A percentile compares a stretch with the other conserved stretches of the same genome.
These are phyloP conservation scores for Heteronetta atricapilla DNA, from an alignment of 2,113 vertebrate genomes.

Conservation along the genomic window DNA sequence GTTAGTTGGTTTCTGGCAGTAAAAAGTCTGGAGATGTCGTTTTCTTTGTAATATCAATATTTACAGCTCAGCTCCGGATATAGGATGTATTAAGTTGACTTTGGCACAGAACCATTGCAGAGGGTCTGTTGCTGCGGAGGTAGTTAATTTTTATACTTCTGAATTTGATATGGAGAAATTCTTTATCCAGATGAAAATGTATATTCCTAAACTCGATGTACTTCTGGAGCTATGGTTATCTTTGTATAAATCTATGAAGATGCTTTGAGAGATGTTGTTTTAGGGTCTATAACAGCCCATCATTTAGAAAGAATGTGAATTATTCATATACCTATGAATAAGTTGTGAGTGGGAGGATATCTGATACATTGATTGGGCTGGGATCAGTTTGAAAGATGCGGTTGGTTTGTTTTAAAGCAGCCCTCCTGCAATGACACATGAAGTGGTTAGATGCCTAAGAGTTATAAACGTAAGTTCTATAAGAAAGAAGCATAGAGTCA, in stretches of 20 bases:
- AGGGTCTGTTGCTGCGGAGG: neutral
- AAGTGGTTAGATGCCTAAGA: neutral
- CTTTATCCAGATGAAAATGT: neutral
- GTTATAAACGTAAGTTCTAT: neutral
- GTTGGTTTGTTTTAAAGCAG: neutral
- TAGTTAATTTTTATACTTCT: neutral
- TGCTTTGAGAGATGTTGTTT: neutral
- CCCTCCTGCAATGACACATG: neutral
- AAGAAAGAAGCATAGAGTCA: neutral
- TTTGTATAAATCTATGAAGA: neutral
- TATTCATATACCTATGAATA: neutral
- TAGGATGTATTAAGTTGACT: neutral
- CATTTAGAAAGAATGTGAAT: neutral
- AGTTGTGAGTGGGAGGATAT: neutral
- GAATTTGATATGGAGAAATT: neutral
- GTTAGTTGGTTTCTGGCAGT: neutral
- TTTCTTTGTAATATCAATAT: neutral
- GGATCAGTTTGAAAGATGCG: neutral
- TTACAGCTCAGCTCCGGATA: neutral
- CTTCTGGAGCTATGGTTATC: neutral
- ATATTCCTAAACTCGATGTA: neutral
- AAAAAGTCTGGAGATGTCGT: neutral
- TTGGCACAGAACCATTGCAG: neutral
- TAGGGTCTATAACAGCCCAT: neutral
- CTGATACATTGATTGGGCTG: neutral